Evolutionary conservation across 2,797 vertebrate species (phyloP).

Genomic region (Sebastes diaconus): DNA sequence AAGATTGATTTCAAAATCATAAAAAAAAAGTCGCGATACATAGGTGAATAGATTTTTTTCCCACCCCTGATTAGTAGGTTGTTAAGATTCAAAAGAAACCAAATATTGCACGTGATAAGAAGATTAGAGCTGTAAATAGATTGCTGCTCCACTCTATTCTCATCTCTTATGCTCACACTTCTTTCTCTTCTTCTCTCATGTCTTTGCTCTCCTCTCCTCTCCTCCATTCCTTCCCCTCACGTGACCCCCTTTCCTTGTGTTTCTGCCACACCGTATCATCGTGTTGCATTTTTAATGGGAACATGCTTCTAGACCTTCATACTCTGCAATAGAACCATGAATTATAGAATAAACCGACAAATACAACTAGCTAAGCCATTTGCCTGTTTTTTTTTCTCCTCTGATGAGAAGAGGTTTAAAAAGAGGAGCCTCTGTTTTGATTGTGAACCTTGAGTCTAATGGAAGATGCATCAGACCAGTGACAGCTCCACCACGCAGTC

Average conservation of each 20-base stretch:
- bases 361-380: slow-evolving; percentile 55
- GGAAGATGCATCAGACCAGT: slow-evolving; percentile 4
- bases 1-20: no score
- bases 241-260: slow-evolving; percentile 43
- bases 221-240: slow-evolving; percentile 19
- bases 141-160: not conserved
- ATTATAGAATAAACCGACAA: slow-evolving; percentile 70
- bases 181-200: not conserved
- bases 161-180: not conserved
- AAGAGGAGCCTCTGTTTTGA: slow-evolving; percentile 27
- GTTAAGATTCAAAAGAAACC: not conserved
- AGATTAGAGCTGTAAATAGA: slow-evolving; percentile 6
- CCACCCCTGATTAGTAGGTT: not conserved
- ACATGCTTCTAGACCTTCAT: slow-evolving; percentile 59
- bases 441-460: slow-evolving; percentile 8
- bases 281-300: slow-evolving; percentile 68
- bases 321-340: slow-evolving; percentile 64
- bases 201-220: slow-evolving; percentile 4
- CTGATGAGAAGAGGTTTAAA: slow-evolving; percentile 21
- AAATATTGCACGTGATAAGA: not conserved
- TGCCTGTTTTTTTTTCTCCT: not conserved
- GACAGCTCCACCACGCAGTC: not conserved
- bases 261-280: slow-evolving; percentile 47
- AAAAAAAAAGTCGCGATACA: not conserved
- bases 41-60: not conserved